Percentiles rank a stretch among this genome's conserved stretches.
Evolutionary conservation across 2,113 vertebrate species (phyloP).

Genomic region (Cygnus buccinator): DNA sequence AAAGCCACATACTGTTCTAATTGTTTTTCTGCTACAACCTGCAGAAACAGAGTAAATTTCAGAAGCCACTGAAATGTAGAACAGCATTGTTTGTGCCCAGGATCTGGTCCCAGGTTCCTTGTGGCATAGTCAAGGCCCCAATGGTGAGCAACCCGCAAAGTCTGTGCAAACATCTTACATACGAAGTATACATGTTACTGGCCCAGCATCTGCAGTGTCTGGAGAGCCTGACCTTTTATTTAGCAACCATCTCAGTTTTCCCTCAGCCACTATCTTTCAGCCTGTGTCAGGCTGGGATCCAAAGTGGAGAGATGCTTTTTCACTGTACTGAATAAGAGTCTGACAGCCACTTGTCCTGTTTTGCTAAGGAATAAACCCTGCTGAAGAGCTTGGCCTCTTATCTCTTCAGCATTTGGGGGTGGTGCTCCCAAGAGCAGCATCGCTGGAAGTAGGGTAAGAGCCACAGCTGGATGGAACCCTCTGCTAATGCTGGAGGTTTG

Average conservation of each 20-base stretch:
- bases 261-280: background rate
- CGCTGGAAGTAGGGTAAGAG: background rate
- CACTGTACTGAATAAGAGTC: background rate
- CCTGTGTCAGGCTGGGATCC: background rate
- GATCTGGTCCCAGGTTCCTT: background rate
- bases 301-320: background rate
- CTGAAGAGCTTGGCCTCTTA: background rate
- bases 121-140: background rate
- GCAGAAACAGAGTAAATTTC: background rate
- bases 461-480: background rate
- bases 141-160: background rate
- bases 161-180: background rate
- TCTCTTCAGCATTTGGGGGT: background rate
- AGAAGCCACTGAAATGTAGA: background rate
- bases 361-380: background rate
- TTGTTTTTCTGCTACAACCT: background rate
- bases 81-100: background rate
- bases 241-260: background rate
- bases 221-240: background rate
- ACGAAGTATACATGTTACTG: background rate
- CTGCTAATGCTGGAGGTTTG: background rate
- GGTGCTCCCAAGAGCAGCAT: background rate
- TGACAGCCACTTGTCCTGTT: background rate
- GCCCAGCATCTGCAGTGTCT: background rate
- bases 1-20: background rate